Percentiles rank a stretch among this genome's conserved stretches.
Evolutionary conservation across 1,140 invertebrate genomes (phyloP).

Genomic region (Papilio machaon): DNA sequence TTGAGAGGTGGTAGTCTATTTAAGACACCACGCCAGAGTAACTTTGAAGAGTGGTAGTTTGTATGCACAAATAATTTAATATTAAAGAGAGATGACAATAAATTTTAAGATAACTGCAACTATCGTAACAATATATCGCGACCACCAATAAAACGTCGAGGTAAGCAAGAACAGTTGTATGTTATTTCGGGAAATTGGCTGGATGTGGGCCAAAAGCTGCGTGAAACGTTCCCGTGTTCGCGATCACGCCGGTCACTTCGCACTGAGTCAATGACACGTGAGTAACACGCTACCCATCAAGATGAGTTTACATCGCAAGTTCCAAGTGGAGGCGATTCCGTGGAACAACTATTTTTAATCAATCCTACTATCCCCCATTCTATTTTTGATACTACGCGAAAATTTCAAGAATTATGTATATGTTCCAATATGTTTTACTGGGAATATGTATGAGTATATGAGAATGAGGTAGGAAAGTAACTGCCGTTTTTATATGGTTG

Average conservation of each 20-base stretch:
- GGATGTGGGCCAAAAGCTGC: constrained; percentile 73
- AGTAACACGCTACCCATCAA: constrained; percentile 53
- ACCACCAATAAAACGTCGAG: constrained; percentile 61
- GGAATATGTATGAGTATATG: constrained; percentile 4
- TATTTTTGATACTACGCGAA: constrained; percentile 20
- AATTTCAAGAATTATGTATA: constrained; percentile 23
- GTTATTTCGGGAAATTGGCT: constrained; percentile 77
- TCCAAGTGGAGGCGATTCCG: constrained; percentile 53
- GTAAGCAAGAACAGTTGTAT: constrained; percentile 61
- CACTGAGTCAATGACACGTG: constrained; percentile 71
- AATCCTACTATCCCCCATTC: constrained; percentile 24
- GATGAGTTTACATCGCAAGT: constrained; percentile 37
- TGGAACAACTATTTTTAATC: constrained; percentile 53
- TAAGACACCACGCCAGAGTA: no score
- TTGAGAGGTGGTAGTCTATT: no score
- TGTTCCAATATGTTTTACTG: constrained; percentile 16
- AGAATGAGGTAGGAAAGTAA: background rate
- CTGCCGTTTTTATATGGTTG: background rate
- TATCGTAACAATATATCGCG: constrained; percentile 56
- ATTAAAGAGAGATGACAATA: background rate
- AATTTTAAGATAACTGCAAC: constrained; percentile 37
- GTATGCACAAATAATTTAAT: no score
- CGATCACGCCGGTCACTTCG: constrained; percentile 74
- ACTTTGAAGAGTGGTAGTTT: no score
- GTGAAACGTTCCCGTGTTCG: constrained; percentile 38